A percentile compares a stretch with the other conserved stretches of the same genome.
Conservation (phyloP, 2,113 vertebrate genomes). For the Labeo catla region DNA sequence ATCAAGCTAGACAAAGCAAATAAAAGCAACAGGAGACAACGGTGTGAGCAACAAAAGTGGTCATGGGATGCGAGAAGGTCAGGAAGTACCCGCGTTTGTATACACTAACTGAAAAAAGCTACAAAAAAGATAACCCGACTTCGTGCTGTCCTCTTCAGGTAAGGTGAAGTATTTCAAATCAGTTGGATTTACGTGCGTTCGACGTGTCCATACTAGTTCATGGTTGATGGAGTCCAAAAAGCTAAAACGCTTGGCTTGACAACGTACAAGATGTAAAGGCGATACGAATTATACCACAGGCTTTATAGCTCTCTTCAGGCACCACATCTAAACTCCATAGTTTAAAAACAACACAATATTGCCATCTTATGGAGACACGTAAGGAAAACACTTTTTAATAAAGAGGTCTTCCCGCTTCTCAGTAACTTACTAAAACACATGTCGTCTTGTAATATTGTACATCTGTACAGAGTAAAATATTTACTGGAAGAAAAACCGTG, state of each 20-base stretch:
- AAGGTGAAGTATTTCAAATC: not conserved
- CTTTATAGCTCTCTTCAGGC: not conserved
- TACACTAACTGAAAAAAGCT: not conserved
- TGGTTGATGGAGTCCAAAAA: not conserved
- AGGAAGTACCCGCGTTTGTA: not conserved
- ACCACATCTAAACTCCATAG: not conserved
- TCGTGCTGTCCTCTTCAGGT: not conserved
- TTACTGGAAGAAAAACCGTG: not conserved
- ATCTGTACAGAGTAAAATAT: not conserved
- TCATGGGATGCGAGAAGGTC: not conserved
- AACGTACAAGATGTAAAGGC: not conserved
- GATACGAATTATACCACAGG: not conserved
- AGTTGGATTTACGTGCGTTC: not conserved
- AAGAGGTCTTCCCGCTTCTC: not conserved
- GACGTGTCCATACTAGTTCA: not conserved
- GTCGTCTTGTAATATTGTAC: not conserved
- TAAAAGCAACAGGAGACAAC: not conserved
- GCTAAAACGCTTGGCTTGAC: not conserved
- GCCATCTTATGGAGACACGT: not conserved
- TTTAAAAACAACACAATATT: not conserved
- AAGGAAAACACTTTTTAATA: not conserved
- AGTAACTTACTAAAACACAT: not conserved
- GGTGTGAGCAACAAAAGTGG: not conserved
- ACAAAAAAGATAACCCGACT: too few species aligned
- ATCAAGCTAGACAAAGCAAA: not conserved